Evolutionary conservation across 2,888 invertebrate species (phyloP).

Genomic region (Scaptomyza flava): DNA sequence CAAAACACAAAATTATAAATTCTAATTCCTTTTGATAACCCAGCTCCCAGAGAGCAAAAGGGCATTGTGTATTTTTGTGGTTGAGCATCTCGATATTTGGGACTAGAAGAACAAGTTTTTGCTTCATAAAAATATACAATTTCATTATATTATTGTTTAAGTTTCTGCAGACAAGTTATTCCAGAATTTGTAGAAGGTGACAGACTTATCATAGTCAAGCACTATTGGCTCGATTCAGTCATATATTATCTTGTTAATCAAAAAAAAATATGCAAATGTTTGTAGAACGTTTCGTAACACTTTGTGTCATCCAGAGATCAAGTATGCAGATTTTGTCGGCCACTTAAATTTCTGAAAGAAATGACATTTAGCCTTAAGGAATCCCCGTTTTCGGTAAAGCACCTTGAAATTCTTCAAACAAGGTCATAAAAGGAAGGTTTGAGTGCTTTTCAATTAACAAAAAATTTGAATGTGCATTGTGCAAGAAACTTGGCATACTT

Average conservation of each 20-base stretch:
- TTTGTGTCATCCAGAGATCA: constrained; percentile 29
- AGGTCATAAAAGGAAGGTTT: constrained; percentile 3
- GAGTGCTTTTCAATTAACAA: not conserved
- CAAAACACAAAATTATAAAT: constrained; percentile 56
- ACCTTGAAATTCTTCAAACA: not conserved
- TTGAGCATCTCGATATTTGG: not conserved
- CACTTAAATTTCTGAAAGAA: not conserved
- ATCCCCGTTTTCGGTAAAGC: constrained; percentile 3
- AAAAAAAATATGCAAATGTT: constrained; percentile 44
- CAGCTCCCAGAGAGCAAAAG: constrained; percentile 14
- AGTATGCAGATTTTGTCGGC: not conserved
- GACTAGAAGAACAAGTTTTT: constrained; percentile 1
- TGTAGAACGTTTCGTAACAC: constrained; percentile 36
- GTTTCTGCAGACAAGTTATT: constrained; percentile 37
- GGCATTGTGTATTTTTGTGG: not conserved
- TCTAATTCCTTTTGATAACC: constrained; percentile 55
- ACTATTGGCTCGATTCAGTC: constrained; percentile 24
- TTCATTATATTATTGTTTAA: constrained; percentile 17
- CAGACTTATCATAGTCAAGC: constrained; percentile 17
- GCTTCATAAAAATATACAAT: not conserved
- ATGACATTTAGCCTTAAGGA: constrained; percentile 1
- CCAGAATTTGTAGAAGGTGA: constrained; percentile 25
- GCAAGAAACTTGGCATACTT: constrained; percentile 44
- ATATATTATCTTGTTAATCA: constrained; percentile 46
- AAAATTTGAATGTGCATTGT: not conserved